Percentiles rank a stretch among this genome's conserved stretches.
Conservation (phyloP, 2,797 vertebrate genomes). For the Percopsis omiscomaycus region DNA sequence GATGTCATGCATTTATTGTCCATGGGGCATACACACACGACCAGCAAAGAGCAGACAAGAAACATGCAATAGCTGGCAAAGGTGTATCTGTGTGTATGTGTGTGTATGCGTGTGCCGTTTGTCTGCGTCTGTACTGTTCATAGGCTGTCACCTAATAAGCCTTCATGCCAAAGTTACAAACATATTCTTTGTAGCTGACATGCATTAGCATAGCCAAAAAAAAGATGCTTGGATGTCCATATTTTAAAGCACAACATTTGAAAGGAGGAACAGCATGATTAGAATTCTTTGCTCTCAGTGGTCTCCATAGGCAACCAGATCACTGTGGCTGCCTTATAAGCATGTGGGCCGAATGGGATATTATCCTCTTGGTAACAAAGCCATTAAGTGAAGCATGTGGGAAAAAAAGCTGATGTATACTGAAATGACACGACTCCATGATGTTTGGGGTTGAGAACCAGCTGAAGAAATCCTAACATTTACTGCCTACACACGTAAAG, state of each 20-base stretch:
- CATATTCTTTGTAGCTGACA: constrained; percentile 24
- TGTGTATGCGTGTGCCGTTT: constrained; percentile 5
- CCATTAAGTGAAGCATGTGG: constrained; percentile 53
- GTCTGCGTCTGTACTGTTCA: constrained; percentile 39
- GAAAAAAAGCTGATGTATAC: constrained; percentile 35
- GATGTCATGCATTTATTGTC: constrained; percentile 71
- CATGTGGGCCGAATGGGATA: constrained; percentile 47
- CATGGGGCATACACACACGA: constrained; percentile 62
- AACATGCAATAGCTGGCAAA: constrained; percentile 40
- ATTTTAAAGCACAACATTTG: constrained; percentile 50
- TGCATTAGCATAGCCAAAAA: constrained; percentile 38
- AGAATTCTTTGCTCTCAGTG: constrained; percentile 51
- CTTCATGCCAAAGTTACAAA: constrained; percentile 15
- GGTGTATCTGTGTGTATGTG: constrained; percentile 31
- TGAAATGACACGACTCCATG: constrained; percentile 50
- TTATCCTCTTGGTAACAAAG: constrained; percentile 64
- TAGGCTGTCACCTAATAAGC: constrained; percentile 39
- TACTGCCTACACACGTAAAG: neutral
- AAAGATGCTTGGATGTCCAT: constrained; percentile 46
- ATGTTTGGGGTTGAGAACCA: constrained; percentile 47
- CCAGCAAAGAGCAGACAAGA: constrained; percentile 41
- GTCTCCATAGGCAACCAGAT: constrained; percentile 70
- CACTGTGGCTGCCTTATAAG: constrained; percentile 61
- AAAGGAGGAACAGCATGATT: constrained; percentile 48
- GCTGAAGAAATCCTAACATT: constrained; percentile 32